Evolutionary conservation across 2,113 vertebrate genomes (phyloP), one percentile per base, ranked within the genome.

Genomic region (Leucoraja erinaceus): DNA sequence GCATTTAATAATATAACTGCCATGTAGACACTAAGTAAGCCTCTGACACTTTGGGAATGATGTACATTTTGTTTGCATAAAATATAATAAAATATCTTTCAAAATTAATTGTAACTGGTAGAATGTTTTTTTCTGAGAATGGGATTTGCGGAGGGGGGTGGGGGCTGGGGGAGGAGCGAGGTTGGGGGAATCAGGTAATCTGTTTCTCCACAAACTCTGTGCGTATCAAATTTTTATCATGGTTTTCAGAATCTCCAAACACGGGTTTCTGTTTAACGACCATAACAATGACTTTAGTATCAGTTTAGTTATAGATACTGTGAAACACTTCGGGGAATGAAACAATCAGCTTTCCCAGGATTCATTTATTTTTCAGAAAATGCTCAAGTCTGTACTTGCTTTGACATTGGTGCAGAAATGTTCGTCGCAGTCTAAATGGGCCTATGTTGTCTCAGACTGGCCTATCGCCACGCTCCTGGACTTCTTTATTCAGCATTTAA

Each of bases 231-330:
- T 90, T 22, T 28, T 22, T 38, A 68, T 91, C 25, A 38, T 70
- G 47, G 33, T 72, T 47, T 91, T 74, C 18, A 28, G 38, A 74
- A 91, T 22, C 33, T 10, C 20, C 33, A 47, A 47, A 38, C 14
- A 28, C 20, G 12, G 20, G 11, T 54, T 72, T 91, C 18, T 91
- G 68, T 72, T 91, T 74, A 72, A 74, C 18, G 47, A 14, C 38
- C 47, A 25, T 68, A 91, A 10, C 25, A 54, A 91, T 91, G 33
- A 70, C 63, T 90, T 68, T 18, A 81, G 38, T 61, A 86, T 16
- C 14, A 63, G 59, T 88, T 88, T 63, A 88, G 61, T 63, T 31
- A 28, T 88, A n/a, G 83, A 88, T 63, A n/a, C 83, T 88, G 59
- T 88, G 83, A 66, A 63, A 61, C 56, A 8, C n/a, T 63, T 31